These are phyloP conservation scores for Dendrocopos noguchii DNA, from an alignment of 2,113 vertebrate species.

Conservation along the genomic window DNA sequence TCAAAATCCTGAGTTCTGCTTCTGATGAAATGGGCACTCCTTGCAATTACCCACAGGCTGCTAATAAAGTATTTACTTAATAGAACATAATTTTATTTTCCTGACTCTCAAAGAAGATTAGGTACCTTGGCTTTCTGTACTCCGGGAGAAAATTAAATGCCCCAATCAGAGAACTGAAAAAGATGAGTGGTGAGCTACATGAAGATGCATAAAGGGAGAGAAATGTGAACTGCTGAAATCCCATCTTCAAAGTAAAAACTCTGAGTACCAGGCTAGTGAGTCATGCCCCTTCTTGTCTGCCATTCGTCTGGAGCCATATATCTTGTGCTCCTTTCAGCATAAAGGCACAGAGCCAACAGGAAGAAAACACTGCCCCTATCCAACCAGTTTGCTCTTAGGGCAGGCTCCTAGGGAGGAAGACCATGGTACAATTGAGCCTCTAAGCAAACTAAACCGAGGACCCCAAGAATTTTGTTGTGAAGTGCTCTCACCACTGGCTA, in stretches of 20 bases:
- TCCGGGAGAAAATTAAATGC: constrained; percentile 9
- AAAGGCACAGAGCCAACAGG: constrained; percentile 4
- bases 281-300: constrained; percentile 19
- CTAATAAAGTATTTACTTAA: background rate
- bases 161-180: background rate
- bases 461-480: background rate
- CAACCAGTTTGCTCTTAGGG: background rate
- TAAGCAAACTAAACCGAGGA: background rate
- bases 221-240: background rate
- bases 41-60: background rate
- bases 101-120: background rate
- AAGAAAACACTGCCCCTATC: background rate
- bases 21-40: background rate
- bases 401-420: background rate
- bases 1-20: background rate
- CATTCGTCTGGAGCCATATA: background rate
- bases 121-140: background rate
- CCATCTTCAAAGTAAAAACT: background rate
- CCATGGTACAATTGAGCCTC: background rate
- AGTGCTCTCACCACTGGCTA: background rate
- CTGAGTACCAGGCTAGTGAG: background rate
- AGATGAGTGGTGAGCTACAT: background rate
- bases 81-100: background rate
- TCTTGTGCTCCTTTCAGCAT: background rate
- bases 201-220: background rate